Conservation (phyloP, 1,140 invertebrate genomes). For the Drosophila fuyamai region DNA sequence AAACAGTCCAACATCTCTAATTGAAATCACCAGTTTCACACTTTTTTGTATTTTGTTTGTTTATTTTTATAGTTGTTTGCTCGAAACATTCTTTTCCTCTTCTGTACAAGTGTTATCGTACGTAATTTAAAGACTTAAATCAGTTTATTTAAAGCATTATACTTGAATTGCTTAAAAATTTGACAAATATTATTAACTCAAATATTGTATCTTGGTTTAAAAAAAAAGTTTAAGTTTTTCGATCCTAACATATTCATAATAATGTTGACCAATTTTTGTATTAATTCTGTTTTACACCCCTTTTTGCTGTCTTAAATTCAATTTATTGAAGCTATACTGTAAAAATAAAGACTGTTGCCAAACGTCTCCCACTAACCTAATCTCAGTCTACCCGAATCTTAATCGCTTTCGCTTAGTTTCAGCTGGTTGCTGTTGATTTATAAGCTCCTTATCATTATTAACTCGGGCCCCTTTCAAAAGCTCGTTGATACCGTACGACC, state of each 20-base stretch:
- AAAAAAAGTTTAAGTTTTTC: no score
- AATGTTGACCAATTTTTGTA: no score
- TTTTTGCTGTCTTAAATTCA: no score
- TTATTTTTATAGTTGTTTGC: slow-evolving; percentile 16
- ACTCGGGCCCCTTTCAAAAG: slow-evolving; percentile 38
- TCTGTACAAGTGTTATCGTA: neutral
- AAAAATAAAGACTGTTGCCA: slow-evolving; percentile 24
- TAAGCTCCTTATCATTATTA: slow-evolving; percentile 42
- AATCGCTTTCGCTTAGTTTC: slow-evolving; percentile 58
- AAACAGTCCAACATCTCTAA: slow-evolving; percentile 34
- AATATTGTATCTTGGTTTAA: no score
- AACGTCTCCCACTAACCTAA: slow-evolving; percentile 32
- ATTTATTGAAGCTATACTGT: neutral
- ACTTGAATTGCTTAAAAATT: no score
- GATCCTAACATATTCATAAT: no score
- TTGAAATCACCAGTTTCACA: slow-evolving; percentile 45
- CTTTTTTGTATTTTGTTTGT: slow-evolving; percentile 15
- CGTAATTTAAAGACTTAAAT: neutral
- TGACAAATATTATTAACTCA: no score
- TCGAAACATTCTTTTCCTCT: slow-evolving; percentile 8
- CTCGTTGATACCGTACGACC: slow-evolving; percentile 18
- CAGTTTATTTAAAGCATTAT: no score
- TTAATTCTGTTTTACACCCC: no score
- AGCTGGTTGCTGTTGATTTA: slow-evolving; percentile 27
- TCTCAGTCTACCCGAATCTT: slow-evolving; percentile 51